These are phyloP conservation scores for Agrochola macilenta DNA, from an alignment of 2,888 invertebrate genomes.

Conservation along the genomic window DNA sequence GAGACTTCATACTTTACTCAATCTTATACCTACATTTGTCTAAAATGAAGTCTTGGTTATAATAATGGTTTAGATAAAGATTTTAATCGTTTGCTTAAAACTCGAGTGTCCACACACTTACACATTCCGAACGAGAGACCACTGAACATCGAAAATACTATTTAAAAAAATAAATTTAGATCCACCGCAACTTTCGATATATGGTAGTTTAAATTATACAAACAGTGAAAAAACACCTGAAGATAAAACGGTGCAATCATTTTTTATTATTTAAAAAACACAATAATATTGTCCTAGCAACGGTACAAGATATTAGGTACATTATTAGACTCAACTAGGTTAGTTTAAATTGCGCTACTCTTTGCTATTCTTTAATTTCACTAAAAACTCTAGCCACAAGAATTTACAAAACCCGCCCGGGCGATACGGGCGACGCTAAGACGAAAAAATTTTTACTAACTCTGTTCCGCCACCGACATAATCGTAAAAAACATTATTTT, in stretches of 20 bases:
- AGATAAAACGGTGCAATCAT: slow-evolving; percentile 83
- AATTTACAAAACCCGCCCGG: slow-evolving; percentile 77
- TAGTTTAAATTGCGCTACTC: slow-evolving; percentile 88
- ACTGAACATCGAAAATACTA: slow-evolving; percentile 58
- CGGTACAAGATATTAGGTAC: slow-evolving; percentile 86
- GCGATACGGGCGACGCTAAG: slow-evolving; percentile 73
- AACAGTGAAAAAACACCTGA: slow-evolving; percentile 75
- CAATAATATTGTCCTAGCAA: slow-evolving; percentile 87
- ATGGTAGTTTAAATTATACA: slow-evolving; percentile 67
- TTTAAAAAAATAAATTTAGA: slow-evolving; percentile 84
- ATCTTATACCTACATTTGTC: slow-evolving; percentile 58
- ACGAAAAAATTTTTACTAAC: slow-evolving; percentile 79
- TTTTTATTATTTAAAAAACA: slow-evolving; percentile 77
- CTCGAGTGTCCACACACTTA: slow-evolving; percentile 57
- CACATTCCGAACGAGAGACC: slow-evolving; percentile 49
- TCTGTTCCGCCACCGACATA: slow-evolving; percentile 82
- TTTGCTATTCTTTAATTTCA: slow-evolving; percentile 86
- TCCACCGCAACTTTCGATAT: slow-evolving; percentile 76
- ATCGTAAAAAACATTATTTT: slow-evolving; percentile 81
- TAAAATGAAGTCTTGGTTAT: slow-evolving; percentile 59
- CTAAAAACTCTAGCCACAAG: slow-evolving; percentile 84
- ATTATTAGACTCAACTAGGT: slow-evolving; percentile 88
- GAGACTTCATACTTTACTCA: slow-evolving; percentile 58
- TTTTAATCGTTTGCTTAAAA: slow-evolving; percentile 56
- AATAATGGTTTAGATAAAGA: slow-evolving; percentile 56